Conservation (phyloP, 2,888 invertebrate species). For the Orthosia gothica region DNA sequence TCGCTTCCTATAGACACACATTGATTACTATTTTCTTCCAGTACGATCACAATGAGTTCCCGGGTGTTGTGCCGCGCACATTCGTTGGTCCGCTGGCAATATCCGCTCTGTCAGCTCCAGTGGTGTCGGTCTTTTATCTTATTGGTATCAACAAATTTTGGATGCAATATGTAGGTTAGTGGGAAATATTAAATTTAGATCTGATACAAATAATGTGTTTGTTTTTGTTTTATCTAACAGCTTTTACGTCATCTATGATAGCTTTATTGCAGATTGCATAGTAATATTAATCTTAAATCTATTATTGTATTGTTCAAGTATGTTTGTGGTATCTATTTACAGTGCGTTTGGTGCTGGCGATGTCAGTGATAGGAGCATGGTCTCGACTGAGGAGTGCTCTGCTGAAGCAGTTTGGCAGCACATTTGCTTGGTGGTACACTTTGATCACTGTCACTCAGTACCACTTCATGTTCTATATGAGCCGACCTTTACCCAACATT, state of each 20-base stretch:
- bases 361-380: slow-evolving; percentile 95
- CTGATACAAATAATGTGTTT: slow-evolving; percentile 18
- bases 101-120: slow-evolving; percentile 95
- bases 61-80: slow-evolving; percentile 99
- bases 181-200: slow-evolving; percentile 50
- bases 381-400: slow-evolving; percentile 94
- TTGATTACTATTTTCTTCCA: slow-evolving; percentile 86
- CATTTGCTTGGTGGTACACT: slow-evolving; percentile 96
- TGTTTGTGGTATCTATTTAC: slow-evolving; percentile 76
- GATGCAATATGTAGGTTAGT: slow-evolving; percentile 97
- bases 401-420: slow-evolving; percentile 94
- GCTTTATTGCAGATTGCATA: slow-evolving; percentile 20
- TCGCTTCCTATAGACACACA: slow-evolving; percentile 70
- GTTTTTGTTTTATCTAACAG: slow-evolving; percentile 39
- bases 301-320: slow-evolving; percentile 30
- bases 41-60: slow-evolving; percentile 99
- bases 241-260: slow-evolving; percentile 31
- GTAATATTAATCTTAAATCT: slow-evolving; percentile 14
- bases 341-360: slow-evolving; percentile 96
- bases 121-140: slow-evolving; percentile 93
- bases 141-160: slow-evolving; percentile 96
- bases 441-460: slow-evolving; percentile 98
- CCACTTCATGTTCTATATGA: slow-evolving; percentile 99
- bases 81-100: slow-evolving; percentile 98
- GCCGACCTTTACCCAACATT: slow-evolving; percentile 98